These are phyloP conservation scores for Misgurnus anguillicaudatus DNA, from an alignment of 2,113 vertebrate genomes.

Conservation along the genomic window DNA sequence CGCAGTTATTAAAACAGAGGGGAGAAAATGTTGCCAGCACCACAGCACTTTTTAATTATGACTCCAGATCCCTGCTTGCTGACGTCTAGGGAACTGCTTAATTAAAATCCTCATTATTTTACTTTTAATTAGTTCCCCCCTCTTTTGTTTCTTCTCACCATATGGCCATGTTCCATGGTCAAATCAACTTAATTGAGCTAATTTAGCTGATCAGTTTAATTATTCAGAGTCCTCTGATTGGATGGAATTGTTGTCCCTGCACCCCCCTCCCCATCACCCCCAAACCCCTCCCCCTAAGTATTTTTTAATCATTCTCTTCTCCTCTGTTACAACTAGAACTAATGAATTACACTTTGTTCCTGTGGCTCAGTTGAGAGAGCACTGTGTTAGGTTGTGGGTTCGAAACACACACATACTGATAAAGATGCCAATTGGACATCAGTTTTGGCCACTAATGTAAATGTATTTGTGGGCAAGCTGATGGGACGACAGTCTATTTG, in stretches of 20 bases:
- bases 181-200: conserved; percentile 75
- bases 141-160: conserved; percentile 72
- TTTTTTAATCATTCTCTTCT: conserved; percentile 47
- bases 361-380: no score
- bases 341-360: no score
- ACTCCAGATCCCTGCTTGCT: conserved; percentile 68
- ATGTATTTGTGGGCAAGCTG: background rate
- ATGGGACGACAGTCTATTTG: background rate
- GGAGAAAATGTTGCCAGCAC: conserved; percentile 65
- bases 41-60: conserved; percentile 71
- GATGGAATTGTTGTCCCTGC: conserved; percentile 53
- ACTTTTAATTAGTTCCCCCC: conserved; percentile 73
- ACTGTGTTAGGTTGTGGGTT: no score
- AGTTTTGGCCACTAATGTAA: no score
- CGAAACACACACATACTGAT: no score
- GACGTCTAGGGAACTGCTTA: conserved; percentile 72
- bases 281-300: conserved; percentile 36
- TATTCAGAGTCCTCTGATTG: conserved; percentile 70
- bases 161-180: conserved; percentile 72
- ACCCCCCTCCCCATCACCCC: conserved; percentile 9
- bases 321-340: conserved; percentile 6
- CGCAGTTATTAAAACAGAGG: conserved; percentile 66
- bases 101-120: conserved; percentile 75
- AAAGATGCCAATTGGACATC: no score
- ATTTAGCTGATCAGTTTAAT: conserved; percentile 75